A percentile compares a stretch with the other conserved stretches of the same genome.
These are phyloP conservation scores for Eulemur coronatus DNA, from an alignment of 2,797 vertebrate genomes.

Conservation along the genomic window DNA sequence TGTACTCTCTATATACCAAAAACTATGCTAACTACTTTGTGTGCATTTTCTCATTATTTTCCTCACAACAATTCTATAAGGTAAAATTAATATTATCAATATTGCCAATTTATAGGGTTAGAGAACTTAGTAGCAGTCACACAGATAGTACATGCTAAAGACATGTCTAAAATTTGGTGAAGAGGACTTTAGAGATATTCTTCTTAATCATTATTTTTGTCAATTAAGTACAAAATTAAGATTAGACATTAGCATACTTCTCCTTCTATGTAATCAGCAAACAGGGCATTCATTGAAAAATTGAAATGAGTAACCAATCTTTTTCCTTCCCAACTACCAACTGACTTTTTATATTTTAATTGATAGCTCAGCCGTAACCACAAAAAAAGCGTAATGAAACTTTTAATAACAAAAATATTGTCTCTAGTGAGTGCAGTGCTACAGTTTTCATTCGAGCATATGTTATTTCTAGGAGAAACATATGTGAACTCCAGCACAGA, in stretches of 20 bases:
- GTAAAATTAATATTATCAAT: not conserved
- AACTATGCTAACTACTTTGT: not conserved
- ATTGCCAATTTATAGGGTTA: not conserved
- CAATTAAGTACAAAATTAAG: not conserved
- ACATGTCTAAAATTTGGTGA: not conserved
- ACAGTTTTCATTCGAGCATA: slow-evolving; percentile 56
- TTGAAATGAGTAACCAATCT: not conserved
- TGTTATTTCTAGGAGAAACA: slow-evolving; percentile 56
- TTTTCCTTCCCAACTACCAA: not conserved
- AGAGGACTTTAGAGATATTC: not conserved
- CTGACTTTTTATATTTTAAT: not conserved
- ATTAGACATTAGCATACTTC: not conserved
- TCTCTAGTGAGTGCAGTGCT: not conserved
- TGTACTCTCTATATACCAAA: not conserved
- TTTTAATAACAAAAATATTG: slow-evolving; percentile 46
- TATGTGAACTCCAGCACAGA: slow-evolving; percentile 53
- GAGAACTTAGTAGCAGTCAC: not conserved
- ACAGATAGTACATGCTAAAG: not conserved
- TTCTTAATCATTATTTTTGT: not conserved
- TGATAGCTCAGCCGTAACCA: not conserved
- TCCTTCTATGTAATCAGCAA: not conserved
- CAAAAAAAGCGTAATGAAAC: not conserved
- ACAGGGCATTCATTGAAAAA: not conserved
- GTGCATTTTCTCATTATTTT: not conserved
- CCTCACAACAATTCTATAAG: not conserved